A percentile compares a stretch with the other conserved stretches of the same genome.
Conservation (phyloP, 1,140 invertebrate species). For the Drosophila biarmipes region DNA sequence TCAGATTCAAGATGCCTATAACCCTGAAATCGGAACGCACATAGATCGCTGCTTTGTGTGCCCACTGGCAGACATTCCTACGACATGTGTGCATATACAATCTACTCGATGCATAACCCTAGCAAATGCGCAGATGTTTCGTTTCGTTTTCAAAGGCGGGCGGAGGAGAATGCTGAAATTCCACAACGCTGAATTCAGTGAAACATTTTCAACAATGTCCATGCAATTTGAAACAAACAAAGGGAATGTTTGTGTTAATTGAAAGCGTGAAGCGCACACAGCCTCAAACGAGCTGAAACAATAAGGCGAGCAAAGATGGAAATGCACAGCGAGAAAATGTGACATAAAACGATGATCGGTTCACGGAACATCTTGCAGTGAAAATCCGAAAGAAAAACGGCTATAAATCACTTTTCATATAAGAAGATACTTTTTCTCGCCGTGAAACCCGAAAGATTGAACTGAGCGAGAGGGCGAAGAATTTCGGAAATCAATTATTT, state of each 20-base stretch:
- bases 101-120: slow-evolving; percentile 72
- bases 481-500: slow-evolving; percentile 83
- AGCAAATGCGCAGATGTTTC: slow-evolving; percentile 78
- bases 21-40: slow-evolving; percentile 19
- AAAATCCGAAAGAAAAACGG: not conserved
- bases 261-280: slow-evolving; percentile 76
- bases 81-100: slow-evolving; percentile 42
- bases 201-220: slow-evolving; percentile 80
- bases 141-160: slow-evolving; percentile 57
- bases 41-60: slow-evolving; percentile 14
- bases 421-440: not conserved
- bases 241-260: slow-evolving; percentile 82
- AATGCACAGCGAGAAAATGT: slow-evolving; percentile 1
- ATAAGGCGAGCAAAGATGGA: slow-evolving; percentile 11
- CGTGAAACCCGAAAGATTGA: slow-evolving; percentile 14
- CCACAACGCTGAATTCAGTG: slow-evolving; percentile 74
- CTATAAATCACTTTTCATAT: not conserved
- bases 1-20: not conserved
- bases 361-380: not conserved
- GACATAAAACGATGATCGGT: not conserved
- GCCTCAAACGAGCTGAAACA: slow-evolving; percentile 27
- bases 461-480: slow-evolving; percentile 46
- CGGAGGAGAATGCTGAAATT: slow-evolving; percentile 48
- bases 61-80: slow-evolving; percentile 28
- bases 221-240: slow-evolving; percentile 82